A percentile compares a stretch with the other conserved stretches of the same genome.
These are phyloP conservation scores for Neoseiulus cucumeris DNA, from an alignment of 1,140 invertebrate genomes.

Conservation along the genomic window DNA sequence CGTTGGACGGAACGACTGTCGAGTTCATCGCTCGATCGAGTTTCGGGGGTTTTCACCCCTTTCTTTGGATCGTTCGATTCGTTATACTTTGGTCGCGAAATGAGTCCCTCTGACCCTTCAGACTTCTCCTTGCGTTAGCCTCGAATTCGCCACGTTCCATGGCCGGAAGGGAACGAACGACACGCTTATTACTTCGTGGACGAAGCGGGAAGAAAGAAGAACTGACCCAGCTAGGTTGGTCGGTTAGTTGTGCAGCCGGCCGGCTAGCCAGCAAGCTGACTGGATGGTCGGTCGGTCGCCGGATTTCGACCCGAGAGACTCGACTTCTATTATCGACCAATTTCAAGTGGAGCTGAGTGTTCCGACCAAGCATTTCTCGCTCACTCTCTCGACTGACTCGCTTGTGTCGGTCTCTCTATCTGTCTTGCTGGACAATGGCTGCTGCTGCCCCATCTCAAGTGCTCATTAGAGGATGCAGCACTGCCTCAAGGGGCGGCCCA, in stretches of 20 bases:
- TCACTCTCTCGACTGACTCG: not conserved
- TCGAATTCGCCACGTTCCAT: too few relatives aligned
- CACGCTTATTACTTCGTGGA: constrained; percentile 9
- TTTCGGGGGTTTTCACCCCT: too few relatives aligned
- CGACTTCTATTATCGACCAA: constrained; percentile 11
- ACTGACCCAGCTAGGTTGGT: not conserved
- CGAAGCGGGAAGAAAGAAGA: not conserved
- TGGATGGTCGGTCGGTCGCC: too few relatives aligned
- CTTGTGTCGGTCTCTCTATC: not conserved
- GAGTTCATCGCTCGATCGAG: too few relatives aligned
- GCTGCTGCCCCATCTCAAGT: not conserved
- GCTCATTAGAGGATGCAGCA: constrained; percentile 11
- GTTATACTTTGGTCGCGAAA: too few relatives aligned
- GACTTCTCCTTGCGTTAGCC: too few relatives aligned
- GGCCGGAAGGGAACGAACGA: too few relatives aligned
- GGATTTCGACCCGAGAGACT: not conserved
- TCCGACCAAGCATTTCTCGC: not conserved
- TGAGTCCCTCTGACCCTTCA: too few relatives aligned
- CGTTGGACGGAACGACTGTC: too few relatives aligned
- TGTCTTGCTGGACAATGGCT: not conserved
- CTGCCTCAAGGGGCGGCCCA: not conserved
- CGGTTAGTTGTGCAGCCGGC: too few relatives aligned
- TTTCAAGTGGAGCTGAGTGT: constrained; percentile 3
- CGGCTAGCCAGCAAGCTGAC: too few relatives aligned
- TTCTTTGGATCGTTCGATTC: too few relatives aligned